These are phyloP conservation scores for Alouatta palliata DNA, from an alignment of 2,113 vertebrate species.

Conservation along the genomic window DNA sequence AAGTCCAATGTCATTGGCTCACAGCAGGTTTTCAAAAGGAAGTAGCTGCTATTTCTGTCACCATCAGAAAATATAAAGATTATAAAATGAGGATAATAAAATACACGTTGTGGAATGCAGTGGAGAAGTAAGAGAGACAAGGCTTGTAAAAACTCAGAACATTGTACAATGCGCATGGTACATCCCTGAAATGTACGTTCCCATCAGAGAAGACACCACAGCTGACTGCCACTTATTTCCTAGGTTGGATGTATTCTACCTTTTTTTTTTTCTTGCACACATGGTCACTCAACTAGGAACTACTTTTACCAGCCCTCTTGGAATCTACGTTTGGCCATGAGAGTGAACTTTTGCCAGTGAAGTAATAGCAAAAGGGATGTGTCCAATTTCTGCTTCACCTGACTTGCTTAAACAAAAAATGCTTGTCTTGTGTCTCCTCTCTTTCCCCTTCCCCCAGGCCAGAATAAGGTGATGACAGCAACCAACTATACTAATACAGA, in stretches of 20 bases:
- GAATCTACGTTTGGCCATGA: not conserved
- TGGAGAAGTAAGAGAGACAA: not conserved
- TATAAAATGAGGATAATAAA: not conserved
- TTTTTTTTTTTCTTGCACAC: not conserved
- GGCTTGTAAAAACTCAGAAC: not conserved
- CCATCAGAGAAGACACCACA: not conserved
- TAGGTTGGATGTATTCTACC: not conserved
- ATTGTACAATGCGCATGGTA: fast-evolving
- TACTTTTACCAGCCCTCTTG: not conserved
- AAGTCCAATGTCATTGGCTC: not conserved
- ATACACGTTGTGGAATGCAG: not conserved
- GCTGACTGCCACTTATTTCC: not conserved
- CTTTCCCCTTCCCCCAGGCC: not conserved
- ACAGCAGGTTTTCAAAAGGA: not conserved
- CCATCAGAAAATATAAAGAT: not conserved
- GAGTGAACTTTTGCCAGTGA: not conserved
- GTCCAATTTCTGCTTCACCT: not conserved
- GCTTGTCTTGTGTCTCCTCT: not conserved
- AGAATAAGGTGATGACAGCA: not conserved
- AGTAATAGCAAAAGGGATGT: not conserved
- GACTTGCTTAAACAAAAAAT: not conserved
- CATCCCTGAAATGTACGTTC: not conserved
- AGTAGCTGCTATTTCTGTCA: not conserved
- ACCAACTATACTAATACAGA: not conserved
- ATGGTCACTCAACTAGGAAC: not conserved